Percentiles rank a stretch among this genome's conserved stretches.
phyloP scores from a whole-genome alignment of 2,113 vertebrate species.

The Catharus fuscescens region DNA sequence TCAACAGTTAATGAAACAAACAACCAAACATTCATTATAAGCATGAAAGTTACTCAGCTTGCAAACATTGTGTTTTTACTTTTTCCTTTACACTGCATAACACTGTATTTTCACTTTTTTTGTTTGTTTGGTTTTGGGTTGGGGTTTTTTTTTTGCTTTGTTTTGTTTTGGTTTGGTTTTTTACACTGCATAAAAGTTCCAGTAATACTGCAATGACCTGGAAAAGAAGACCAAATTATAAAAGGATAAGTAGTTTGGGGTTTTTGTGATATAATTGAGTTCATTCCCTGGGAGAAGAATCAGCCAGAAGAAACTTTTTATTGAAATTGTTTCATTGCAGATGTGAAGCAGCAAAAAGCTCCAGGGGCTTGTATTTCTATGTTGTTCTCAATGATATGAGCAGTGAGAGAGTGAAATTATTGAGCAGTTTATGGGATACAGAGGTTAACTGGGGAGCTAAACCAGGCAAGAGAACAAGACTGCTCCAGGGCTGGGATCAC shows the following conservation, averaged over 20 bases:
- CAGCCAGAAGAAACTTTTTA: neutral
- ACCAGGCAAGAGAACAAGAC: neutral
- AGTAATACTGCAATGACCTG: neutral
- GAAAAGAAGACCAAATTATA: neutral
- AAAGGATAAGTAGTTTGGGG: neutral
- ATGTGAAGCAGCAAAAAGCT: neutral
- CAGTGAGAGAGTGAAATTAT: neutral
- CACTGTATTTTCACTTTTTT: neutral
- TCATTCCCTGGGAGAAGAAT: neutral
- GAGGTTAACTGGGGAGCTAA: neutral
- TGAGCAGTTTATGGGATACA: neutral
- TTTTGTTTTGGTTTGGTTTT: neutral
- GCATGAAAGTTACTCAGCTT: neutral
- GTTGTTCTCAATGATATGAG: neutral
- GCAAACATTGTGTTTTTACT: neutral
- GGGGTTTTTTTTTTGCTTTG: too few relatives aligned
- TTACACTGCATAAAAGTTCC: neutral
- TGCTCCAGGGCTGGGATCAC: neutral
- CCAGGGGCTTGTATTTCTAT: neutral
- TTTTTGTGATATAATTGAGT: neutral
- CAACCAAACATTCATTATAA: neutral
- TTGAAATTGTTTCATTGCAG: neutral
- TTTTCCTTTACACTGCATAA: neutral
- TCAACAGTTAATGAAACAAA: neutral
- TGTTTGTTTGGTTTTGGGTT: too few relatives aligned